Evolutionary conservation across 92 coral and sea anemone species (phyloP).

Genomic region (Porites cylindrica): DNA sequence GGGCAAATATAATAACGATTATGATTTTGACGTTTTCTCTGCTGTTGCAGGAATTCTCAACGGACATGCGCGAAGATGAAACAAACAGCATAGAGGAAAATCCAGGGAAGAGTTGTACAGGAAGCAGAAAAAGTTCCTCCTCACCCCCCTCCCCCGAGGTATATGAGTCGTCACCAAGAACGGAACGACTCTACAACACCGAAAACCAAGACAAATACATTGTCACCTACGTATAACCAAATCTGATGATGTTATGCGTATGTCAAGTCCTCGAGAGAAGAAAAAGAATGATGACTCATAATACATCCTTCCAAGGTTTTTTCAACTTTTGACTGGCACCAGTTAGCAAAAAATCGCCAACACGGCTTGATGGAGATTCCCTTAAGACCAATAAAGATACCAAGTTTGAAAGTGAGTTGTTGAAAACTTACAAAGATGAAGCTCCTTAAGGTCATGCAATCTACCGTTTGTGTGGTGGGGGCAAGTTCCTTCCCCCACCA

Average conservation of each 20-base stretch:
- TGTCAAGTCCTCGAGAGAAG: neutral
- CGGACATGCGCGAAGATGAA: constrained; percentile 17
- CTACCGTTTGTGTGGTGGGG: no score
- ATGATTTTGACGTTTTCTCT: neutral
- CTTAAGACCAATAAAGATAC: no score
- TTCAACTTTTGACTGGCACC: no score
- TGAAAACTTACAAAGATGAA: no score
- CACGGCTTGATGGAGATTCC: no score
- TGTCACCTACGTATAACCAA: constrained; percentile 62
- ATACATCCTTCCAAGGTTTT: no score
- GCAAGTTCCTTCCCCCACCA: no score
- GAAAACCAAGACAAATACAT: constrained; percentile 43
- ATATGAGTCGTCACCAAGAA: constrained; percentile 79
- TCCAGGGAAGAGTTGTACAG: constrained; percentile 2
- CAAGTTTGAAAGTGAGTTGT: no score
- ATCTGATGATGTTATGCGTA: neutral
- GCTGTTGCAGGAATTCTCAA: constrained; percentile 27
- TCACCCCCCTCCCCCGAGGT: constrained; percentile 76
- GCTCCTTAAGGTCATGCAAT: no score
- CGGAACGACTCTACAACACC: constrained; percentile 47
- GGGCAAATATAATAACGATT: neutral
- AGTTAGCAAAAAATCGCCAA: no score
- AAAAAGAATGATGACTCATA: neutral
- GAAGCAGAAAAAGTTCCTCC: constrained; percentile 51
- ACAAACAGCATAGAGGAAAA: neutral